A percentile compares a stretch with the other conserved stretches of the same genome.
These are phyloP conservation scores for Myocastor coypus DNA, from an alignment of 2,113 vertebrate genomes.

Conservation along the genomic window DNA sequence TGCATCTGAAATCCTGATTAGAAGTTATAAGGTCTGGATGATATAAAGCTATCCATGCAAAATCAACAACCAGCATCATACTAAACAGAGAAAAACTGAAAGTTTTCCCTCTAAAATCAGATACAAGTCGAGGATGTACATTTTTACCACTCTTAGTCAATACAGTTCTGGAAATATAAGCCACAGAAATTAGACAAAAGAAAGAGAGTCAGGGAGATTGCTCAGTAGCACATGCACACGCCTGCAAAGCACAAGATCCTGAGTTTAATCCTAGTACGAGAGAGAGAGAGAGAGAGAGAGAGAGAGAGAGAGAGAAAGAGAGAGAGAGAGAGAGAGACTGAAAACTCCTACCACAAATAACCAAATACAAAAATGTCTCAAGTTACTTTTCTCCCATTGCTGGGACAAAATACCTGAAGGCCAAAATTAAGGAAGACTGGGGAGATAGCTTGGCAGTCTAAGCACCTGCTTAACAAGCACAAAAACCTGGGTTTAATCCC, in stretches of 20 bases:
- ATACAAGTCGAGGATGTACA: not conserved
- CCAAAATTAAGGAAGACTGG: too few relatives aligned
- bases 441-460: too few relatives aligned
- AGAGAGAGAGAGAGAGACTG: too few relatives aligned
- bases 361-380: not conserved
- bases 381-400: too few relatives aligned
- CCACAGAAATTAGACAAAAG: not conserved
- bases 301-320: too few relatives aligned
- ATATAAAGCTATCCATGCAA: not conserved
- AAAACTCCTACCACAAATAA: not conserved
- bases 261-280: too few relatives aligned
- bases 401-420: too few relatives aligned
- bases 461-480: too few relatives aligned
- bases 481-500: too few relatives aligned
- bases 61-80: not conserved
- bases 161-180: not conserved
- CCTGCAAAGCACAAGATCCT: too few relatives aligned
- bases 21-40: not conserved
- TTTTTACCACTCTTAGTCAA: not conserved
- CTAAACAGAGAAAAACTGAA: not conserved
- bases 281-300: too few relatives aligned
- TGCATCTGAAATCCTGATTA: not conserved
- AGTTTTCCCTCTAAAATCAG: not conserved
- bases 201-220: not conserved
- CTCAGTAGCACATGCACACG: too few relatives aligned